These are phyloP conservation scores for Lasiurus cinereus DNA, from an alignment of 2,113 vertebrate genomes.

Conservation along the genomic window DNA sequence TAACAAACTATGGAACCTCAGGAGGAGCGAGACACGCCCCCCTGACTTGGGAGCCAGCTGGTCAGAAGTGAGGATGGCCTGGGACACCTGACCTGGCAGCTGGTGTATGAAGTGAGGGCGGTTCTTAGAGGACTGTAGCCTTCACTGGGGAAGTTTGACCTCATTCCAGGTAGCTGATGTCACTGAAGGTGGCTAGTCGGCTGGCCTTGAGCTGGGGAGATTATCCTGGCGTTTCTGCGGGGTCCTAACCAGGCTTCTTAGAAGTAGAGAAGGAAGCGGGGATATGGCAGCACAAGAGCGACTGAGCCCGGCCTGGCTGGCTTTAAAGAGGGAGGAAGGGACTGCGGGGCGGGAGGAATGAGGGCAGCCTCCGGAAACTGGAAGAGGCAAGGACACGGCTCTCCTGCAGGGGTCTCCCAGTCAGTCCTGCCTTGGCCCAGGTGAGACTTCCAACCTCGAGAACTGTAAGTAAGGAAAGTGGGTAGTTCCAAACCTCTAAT, in stretches of 20 bases:
- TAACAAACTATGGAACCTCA: neutral
- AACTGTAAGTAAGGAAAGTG: neutral
- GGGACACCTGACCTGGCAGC: too few species aligned
- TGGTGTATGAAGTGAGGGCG: neutral
- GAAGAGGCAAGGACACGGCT: neutral
- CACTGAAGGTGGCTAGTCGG: neutral
- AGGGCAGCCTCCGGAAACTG: neutral
- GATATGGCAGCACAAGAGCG: neutral
- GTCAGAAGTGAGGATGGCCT: neutral
- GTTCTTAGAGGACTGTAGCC: neutral
- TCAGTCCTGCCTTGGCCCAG: neutral
- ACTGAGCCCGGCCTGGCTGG: too few species aligned
- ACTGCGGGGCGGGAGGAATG: neutral
- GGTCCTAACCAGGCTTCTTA: neutral
- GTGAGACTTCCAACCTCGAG: neutral
- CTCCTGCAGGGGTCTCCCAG: neutral
- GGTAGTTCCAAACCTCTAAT: neutral
- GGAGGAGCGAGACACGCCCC: neutral
- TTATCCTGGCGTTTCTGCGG: neutral
- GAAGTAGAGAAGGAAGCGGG: neutral
- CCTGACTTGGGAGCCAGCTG: neutral
- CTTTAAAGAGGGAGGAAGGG: neutral
- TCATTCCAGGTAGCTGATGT: neutral
- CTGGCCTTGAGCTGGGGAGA: neutral
- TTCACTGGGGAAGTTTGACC: neutral